Evolutionary conservation across 2,888 invertebrate genomes (phyloP).

Genomic region (Perdita meconis): DNA sequence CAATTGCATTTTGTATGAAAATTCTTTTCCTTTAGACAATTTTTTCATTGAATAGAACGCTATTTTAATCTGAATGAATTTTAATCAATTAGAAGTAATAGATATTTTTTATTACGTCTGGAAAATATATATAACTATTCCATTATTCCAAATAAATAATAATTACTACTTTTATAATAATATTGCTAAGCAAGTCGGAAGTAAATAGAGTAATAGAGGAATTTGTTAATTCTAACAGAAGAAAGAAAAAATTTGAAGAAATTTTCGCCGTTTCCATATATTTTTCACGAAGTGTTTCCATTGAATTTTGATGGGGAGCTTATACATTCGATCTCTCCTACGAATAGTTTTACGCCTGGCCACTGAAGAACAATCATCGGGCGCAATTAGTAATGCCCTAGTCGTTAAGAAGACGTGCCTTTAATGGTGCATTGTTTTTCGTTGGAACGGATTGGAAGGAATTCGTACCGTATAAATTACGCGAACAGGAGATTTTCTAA

Average conservation of each 20-base stretch:
- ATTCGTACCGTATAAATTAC: constrained; percentile 38
- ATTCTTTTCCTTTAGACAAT: not conserved
- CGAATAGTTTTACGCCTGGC: not conserved
- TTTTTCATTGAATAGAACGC: not conserved
- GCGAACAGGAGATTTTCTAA: constrained; percentile 53
- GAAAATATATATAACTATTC: too few relatives aligned
- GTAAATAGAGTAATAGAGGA: too few relatives aligned
- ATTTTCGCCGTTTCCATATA: too few relatives aligned
- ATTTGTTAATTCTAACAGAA: not conserved
- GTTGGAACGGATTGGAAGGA: constrained; percentile 1
- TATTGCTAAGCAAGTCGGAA: too few relatives aligned
- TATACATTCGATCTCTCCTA: constrained; percentile 7
- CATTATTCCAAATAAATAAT: too few relatives aligned
- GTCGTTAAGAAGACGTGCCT: constrained; percentile 38
- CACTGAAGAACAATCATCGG: constrained; percentile 11
- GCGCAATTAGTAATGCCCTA: constrained; percentile 42
- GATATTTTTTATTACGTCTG: too few relatives aligned
- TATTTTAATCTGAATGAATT: too few relatives aligned
- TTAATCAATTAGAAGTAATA: too few relatives aligned
- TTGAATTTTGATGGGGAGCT: constrained; percentile 15
- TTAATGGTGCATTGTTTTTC: constrained; percentile 54
- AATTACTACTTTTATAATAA: too few relatives aligned
- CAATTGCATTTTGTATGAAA: not conserved
- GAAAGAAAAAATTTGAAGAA: not conserved
- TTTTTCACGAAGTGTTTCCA: not conserved